Evolutionary conservation across 2,888 invertebrate genomes (phyloP).

Genomic region (Protonemura montana): DNA sequence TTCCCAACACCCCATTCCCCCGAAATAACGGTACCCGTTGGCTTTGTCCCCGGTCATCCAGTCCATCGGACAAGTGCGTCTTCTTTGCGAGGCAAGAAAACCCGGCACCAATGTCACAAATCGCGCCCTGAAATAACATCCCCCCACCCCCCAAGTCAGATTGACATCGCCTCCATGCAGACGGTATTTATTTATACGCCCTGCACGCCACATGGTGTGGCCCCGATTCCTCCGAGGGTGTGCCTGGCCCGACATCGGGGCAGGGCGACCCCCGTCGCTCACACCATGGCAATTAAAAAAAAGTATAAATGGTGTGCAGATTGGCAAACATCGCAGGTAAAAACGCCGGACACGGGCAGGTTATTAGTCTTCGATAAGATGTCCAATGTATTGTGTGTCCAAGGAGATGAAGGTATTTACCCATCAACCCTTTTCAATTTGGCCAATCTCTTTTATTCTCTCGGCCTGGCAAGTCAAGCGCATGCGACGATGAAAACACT

Average conservation of each 20-base stretch:
- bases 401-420: not conserved
- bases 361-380: not conserved
- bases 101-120: not conserved
- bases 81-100: no score
- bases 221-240: not conserved
- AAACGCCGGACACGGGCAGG: not conserved
- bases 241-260: no score
- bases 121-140: not conserved
- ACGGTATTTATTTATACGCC: not conserved
- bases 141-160: no score
- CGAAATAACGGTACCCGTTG: not conserved
- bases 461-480: not conserved
- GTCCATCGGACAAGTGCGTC: no score
- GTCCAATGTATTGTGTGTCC: not conserved
- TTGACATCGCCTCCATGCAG: not conserved
- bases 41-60: not conserved
- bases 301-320: not conserved
- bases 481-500: not conserved
- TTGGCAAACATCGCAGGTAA: not conserved
- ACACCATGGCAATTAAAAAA: not conserved
- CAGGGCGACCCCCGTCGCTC: no score
- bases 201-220: not conserved
- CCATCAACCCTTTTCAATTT: not conserved
- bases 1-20: not conserved
- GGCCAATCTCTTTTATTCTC: slow-evolving; percentile 12